Evolutionary conservation across 2,113 vertebrate species (phyloP).

Genomic region (Eptesicus fuscus): DNA sequence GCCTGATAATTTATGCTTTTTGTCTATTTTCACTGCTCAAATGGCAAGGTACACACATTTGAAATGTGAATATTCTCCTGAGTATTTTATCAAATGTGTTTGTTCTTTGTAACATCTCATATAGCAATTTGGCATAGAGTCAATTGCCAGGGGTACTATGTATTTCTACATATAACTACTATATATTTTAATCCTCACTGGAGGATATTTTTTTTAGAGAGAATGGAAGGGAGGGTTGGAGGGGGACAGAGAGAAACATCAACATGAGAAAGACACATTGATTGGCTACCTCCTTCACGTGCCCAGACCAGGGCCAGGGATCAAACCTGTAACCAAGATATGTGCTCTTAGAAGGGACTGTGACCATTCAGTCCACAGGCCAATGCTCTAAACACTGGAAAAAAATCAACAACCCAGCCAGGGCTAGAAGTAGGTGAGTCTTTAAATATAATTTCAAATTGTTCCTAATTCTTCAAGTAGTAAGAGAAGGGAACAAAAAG

Average conservation of each 20-base stretch:
- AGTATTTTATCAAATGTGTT: neutral
- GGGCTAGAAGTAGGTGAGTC: neutral
- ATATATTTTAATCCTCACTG: neutral
- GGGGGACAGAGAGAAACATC: too few species aligned
- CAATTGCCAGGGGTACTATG: neutral
- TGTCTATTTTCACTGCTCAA: neutral
- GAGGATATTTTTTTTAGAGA: too few species aligned
- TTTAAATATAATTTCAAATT: slow-evolving; percentile 9
- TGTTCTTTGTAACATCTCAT: neutral
- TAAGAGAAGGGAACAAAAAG: neutral
- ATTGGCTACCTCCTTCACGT: too few species aligned
- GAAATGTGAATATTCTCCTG: neutral
- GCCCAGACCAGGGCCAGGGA: too few species aligned
- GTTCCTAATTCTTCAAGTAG: neutral
- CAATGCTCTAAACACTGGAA: too few species aligned
- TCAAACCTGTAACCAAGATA: too few species aligned
- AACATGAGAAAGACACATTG: too few species aligned
- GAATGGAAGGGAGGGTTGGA: too few species aligned
- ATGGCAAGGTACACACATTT: neutral
- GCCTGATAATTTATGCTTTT: neutral
- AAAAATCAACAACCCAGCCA: too few species aligned
- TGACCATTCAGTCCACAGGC: too few species aligned
- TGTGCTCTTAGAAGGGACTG: too few species aligned
- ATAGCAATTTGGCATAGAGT: neutral
- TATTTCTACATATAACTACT: neutral